Evolutionary conservation across 2,797 vertebrate species (phyloP), one percentile per base, ranked within the genome.

Genomic region (Pseudochirops corinnae): DNA sequence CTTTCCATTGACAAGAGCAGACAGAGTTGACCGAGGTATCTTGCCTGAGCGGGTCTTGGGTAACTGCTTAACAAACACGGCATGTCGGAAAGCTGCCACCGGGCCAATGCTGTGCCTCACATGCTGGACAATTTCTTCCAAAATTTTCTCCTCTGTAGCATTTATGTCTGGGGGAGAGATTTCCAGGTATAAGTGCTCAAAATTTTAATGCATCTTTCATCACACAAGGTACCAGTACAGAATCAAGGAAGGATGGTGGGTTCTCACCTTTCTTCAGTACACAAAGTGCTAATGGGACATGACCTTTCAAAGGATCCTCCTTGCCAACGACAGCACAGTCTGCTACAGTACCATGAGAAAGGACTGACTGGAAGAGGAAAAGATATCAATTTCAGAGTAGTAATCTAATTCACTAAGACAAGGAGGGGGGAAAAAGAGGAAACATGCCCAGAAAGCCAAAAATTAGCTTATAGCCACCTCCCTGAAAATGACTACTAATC

Each of bases 41-140:
- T 99, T 99, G 91, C 99, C 99, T 0, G 99, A 99, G 60, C 99
- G 99, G 0, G 99, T 99, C 98, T 99, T 99, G 0, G 99, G 99
- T 55, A 99, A 97, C 55, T 98, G 98, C 4, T 97, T 97, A 87
- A 99, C 99, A 96, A 99, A 99, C 29, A 99, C 96, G 0, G 99
- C 99, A 92, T 99, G 99, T 98, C 98, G 99, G 96, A 99, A 99
- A 74, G 99, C 99, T 31, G 99, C 99, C 21, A 99, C 99, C 0
- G 99, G 99, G 14, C 99, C 99, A n/a, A 99, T 98, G 94, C 92
- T 99, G 93, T 99, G 98, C 95, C 99, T 99, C 93, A 99, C 99
- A 0, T 98, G 96, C 92, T 98, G 98, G 94, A 99, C 98, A n/a
- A 99, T 98, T 98, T 99, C 99, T 21, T 98, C 97, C 56, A 97